phyloP scores from a whole-genome alignment of 1,140 invertebrate genomes.

The Callitettix versicolor region DNA sequence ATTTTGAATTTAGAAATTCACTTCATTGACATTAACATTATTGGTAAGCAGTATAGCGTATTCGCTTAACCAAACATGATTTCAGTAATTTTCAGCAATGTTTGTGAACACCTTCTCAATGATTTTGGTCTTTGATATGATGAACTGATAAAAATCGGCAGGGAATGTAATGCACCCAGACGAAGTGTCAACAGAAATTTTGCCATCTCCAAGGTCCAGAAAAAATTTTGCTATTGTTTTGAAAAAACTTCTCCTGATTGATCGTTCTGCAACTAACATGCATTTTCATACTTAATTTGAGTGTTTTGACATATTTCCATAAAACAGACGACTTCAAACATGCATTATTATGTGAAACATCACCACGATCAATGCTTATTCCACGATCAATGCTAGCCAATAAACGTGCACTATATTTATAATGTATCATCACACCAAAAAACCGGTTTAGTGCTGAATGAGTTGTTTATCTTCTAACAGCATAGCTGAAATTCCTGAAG shows the following conservation, averaged over 20 bases:
- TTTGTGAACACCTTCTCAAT: conserved; percentile 32
- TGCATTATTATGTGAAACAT: no score
- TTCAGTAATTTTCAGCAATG: conserved; percentile 30
- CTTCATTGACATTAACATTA: no score
- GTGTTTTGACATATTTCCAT: no score
- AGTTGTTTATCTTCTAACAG: no score
- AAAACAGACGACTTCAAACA: no score
- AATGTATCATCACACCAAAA: conserved; percentile 25
- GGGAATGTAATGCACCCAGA: conserved; percentile 15
- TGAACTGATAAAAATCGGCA: conserved; percentile 21
- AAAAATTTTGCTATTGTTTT: conserved; percentile 28
- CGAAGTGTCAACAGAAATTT: background rate
- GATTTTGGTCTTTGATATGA: conserved; percentile 28
- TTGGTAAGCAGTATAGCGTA: conserved; percentile 32
- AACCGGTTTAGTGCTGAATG: no score
- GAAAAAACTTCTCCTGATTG: conserved; percentile 24
- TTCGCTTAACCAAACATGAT: conserved; percentile 32
- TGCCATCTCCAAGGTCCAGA: conserved; percentile 3
- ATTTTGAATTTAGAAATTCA: no score
- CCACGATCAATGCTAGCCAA: conserved; percentile 28
- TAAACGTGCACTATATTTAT: conserved; percentile 30
- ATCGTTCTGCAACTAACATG: conserved; percentile 25
- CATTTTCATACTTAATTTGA: conserved; percentile 31
- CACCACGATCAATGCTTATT: no score
- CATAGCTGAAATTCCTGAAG: no score